phyloP scores from a whole-genome alignment of 2,797 vertebrate genomes.

The Chanos chanos region DNA sequence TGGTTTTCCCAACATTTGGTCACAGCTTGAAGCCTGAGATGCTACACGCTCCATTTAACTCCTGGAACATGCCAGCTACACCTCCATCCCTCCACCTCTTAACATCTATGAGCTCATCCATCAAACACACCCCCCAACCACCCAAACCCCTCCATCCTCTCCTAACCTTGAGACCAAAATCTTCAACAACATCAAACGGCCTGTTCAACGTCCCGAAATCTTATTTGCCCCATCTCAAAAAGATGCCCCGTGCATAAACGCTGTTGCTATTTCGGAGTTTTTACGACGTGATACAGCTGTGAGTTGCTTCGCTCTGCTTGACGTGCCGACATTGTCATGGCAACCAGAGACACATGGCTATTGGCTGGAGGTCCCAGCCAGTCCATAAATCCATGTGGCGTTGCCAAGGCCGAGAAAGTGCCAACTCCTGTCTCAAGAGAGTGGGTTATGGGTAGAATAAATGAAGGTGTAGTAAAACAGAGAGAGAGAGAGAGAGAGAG shows the following conservation, averaged over 20 bases:
- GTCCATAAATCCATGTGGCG: constrained; percentile 22
- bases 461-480: neutral
- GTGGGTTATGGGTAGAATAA: neutral
- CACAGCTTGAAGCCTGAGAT: neutral
- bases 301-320: constrained; percentile 3
- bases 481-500: neutral
- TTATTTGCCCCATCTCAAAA: neutral
- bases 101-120: constrained; percentile 12
- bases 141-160: neutral
- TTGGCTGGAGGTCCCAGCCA: constrained; percentile 13
- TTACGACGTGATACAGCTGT: constrained; percentile 9
- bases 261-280: neutral
- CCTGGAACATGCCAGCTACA: constrained; percentile 7
- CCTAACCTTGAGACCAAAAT: neutral
- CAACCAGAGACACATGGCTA: constrained; percentile 34
- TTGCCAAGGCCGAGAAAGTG: constrained; percentile 32
- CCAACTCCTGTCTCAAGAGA: neutral
- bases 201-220: too few relatives aligned
- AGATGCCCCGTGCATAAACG: neutral
- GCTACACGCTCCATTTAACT: constrained; percentile 23
- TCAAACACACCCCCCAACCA: too few relatives aligned
- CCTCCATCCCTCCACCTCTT: neutral
- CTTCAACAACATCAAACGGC: too few relatives aligned
- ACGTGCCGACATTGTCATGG: constrained; percentile 24
- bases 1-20: constrained; percentile 1